Base-by-base conservation (phyloP, 1,140 invertebrate species). In the Pogonomyrmex californicus region DNA sequence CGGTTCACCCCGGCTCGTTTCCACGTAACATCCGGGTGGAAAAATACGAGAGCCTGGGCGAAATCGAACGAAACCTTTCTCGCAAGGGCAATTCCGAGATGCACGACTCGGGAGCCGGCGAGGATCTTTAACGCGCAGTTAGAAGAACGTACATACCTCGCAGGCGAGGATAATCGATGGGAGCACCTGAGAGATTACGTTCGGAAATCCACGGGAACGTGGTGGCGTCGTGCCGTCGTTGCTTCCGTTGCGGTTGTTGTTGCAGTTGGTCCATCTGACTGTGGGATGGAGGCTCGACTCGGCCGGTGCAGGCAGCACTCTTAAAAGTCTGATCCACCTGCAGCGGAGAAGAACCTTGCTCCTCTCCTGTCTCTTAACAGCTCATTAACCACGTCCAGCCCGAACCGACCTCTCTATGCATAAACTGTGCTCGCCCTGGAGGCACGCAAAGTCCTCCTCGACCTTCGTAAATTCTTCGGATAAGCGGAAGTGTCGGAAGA, bases 371-470 rank as follows among this genome's bases (percentile, higher is more conserved):
- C 91, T 88, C 88, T 93, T 92, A 93, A 92, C 92, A 92, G 91
- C 91, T 91, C 92, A 93, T 93, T 92, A 93, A 92, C 86, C 90
- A 91, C 90, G 91, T 89, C 66, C 87, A 92, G 90, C 88, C 87
- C 81, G 81, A 79, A 56, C 87, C 90, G 91, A 92, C 91, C 91
- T 58, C 82, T 41, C 65, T 81, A 86, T 89, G 79, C 88, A 86
- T 86, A 86, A 89, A 81, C 75, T 60, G 7, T 54, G 30, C 54
- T 71, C n/a, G 73, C 51, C 58, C 76, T 77, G 33, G 54, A 44
- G 65, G n/a, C 73, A 62, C 44, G 76, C 51, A 1, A 36, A 76
- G 47, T 75, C 23, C 36, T 44, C 87, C 36, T 44, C 87, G 78
- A 87, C 36, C 79, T 60, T 58, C 17, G 86, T 58, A 41, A 58